These are phyloP conservation scores for Patella pellucida DNA, from an alignment of 2,888 invertebrate species.

Conservation along the genomic window DNA sequence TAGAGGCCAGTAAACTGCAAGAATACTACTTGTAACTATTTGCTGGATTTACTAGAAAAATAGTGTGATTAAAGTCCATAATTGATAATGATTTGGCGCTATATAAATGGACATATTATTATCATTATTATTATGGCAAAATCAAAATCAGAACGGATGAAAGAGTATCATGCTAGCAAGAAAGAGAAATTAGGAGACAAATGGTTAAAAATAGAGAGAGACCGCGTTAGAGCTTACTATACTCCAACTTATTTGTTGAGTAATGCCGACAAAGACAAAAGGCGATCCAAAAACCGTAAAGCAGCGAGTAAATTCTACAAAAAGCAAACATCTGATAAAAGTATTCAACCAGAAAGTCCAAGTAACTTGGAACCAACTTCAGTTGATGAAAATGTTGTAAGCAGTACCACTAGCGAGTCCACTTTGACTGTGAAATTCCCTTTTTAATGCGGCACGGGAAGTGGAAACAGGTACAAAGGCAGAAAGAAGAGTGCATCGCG, in stretches of 20 bases:
- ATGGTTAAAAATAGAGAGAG: neutral
- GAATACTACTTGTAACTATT: too few species aligned
- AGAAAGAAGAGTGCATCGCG: neutral
- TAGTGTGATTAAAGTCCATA: too few species aligned
- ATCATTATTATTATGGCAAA: neutral
- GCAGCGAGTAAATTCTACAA: neutral
- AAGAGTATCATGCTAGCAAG: neutral
- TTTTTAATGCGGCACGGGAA: too few species aligned
- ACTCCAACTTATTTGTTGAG: neutral
- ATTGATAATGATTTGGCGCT: too few species aligned
- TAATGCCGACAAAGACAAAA: neutral
- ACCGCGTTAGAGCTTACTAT: neutral
- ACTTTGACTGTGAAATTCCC: constrained; percentile 5
- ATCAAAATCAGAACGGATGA: neutral
- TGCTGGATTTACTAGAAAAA: too few species aligned
- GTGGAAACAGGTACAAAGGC: neutral
- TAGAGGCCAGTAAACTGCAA: too few species aligned
- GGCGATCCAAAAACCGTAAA: neutral
- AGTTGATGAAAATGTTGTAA: constrained; percentile 13
- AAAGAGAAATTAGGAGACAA: neutral
- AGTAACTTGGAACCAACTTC: neutral
- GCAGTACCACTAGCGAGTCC: neutral
- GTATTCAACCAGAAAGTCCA: neutral
- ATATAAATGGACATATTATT: too few species aligned
- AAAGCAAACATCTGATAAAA: neutral